These are phyloP conservation scores for Excalfactoria chinensis DNA, from an alignment of 2,113 vertebrate species.

Conservation along the genomic window DNA sequence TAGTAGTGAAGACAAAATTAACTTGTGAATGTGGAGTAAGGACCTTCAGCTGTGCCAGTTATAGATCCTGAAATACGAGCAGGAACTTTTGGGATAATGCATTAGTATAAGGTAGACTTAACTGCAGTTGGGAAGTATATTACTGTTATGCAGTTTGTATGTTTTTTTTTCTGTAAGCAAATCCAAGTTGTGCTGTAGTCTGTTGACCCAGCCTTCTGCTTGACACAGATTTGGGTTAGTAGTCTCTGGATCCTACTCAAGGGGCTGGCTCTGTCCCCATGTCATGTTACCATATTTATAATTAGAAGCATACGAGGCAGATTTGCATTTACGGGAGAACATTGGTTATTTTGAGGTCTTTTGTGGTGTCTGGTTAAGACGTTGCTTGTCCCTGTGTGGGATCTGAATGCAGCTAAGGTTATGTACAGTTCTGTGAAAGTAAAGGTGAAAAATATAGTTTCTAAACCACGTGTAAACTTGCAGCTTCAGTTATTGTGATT, in stretches of 20 bases:
- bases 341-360: constrained; percentile 52
- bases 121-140: not conserved
- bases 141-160: not conserved
- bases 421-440: not conserved
- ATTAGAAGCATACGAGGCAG: constrained; percentile 27
- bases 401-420: not conserved
- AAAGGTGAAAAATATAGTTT: not conserved
- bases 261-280: constrained; percentile 7
- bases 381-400: not conserved
- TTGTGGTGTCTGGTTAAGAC: not conserved
- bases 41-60: not conserved
- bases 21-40: not conserved
- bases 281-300: constrained; percentile 61
- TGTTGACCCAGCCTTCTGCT: not conserved
- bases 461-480: not conserved
- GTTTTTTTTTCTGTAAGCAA: no score
- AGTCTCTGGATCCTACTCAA: not conserved
- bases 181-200: fast-evolving
- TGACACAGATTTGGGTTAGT: constrained; percentile 14
- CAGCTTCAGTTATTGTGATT: not conserved
- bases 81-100: not conserved
- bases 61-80: not conserved
- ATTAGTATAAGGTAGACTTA: not conserved
- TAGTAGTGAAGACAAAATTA: not conserved
- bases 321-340: not conserved